Evolutionary conservation across 2,113 vertebrate species (phyloP).

Genomic region (Vombatus ursinus): DNA sequence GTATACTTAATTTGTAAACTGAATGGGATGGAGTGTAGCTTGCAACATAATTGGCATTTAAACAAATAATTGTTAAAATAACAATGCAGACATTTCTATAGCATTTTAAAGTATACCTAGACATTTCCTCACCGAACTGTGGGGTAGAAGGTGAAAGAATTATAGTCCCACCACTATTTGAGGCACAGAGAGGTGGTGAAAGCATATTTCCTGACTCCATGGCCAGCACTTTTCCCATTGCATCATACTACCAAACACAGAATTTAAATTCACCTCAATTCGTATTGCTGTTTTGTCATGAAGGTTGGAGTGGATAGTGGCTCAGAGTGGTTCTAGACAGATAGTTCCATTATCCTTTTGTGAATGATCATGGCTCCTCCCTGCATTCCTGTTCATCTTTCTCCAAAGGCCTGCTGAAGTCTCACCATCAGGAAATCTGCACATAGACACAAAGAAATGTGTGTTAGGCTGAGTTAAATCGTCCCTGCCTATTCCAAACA

Average conservation of each 20-base stretch:
- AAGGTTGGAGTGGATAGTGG: background rate
- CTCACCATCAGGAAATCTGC: background rate
- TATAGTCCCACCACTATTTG: background rate
- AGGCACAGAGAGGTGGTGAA: constrained; percentile 50
- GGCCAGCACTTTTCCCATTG: constrained; percentile 52
- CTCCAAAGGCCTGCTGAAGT: background rate
- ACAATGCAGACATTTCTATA: background rate
- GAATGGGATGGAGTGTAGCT: background rate
- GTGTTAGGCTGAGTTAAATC: background rate
- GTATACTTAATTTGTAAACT: background rate
- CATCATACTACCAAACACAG: constrained; percentile 65
- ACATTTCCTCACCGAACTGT: background rate
- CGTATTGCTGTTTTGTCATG: constrained; percentile 46
- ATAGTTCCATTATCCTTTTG: constrained; percentile 73
- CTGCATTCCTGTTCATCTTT: background rate
- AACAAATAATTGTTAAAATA: background rate
- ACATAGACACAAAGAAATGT: background rate
- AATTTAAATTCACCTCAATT: constrained; percentile 80
- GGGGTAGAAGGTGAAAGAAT: background rate
- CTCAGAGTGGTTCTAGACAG: constrained; percentile 28
- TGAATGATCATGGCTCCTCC: constrained; percentile 69
- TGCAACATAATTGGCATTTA: background rate
- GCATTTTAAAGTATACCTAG: background rate
- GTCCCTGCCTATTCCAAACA: background rate
- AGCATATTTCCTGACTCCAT: constrained; percentile 20